These are phyloP conservation scores for Coregonus suidteri DNA, from an alignment of 2,797 vertebrate species.

Conservation along the genomic window DNA sequence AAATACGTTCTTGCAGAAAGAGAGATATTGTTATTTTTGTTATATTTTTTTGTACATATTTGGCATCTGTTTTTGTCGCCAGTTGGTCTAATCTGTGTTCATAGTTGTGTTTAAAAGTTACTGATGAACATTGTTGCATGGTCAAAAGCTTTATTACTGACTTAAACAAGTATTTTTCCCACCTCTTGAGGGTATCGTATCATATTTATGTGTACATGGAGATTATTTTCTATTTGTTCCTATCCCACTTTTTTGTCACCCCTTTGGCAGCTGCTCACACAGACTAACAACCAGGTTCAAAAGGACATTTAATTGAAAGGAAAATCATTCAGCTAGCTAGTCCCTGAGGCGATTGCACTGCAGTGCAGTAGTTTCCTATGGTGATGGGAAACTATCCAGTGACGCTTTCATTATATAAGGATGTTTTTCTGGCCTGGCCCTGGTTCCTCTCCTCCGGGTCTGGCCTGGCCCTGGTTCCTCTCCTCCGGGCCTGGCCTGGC, in stretches of 20 bases:
- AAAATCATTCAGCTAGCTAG: not conserved
- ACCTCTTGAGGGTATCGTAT: constrained; percentile 54
- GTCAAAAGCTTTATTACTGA: constrained; percentile 82
- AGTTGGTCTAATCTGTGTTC: constrained; percentile 65
- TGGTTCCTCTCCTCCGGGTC: not conserved
- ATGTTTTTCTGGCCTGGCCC: not conserved
- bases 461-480: not conserved
- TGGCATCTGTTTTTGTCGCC: constrained; percentile 57
- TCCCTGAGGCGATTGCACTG: not conserved
- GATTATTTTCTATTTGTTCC: constrained; percentile 22
- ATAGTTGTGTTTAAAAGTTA: constrained; percentile 63
- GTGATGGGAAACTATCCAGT: not conserved
- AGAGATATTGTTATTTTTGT: constrained; percentile 67
- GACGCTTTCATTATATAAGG: not conserved
- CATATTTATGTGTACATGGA: constrained; percentile 77
- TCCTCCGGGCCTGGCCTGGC: not conserved
- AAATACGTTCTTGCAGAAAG: constrained; percentile 54
- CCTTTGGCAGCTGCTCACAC: constrained; percentile 46
- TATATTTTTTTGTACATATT: constrained; percentile 71
- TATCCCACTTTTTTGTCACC: constrained; percentile 11
- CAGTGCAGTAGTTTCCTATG: not conserved
- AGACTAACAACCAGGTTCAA: constrained; percentile 15
- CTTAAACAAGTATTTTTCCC: constrained; percentile 64
- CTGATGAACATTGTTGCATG: constrained; percentile 68
- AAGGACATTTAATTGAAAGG: constrained; percentile 7